A percentile compares a stretch with the other conserved stretches of the same genome.
Evolutionary conservation across 2,113 vertebrate genomes (phyloP).

Genomic region (Climacteris rufus): DNA sequence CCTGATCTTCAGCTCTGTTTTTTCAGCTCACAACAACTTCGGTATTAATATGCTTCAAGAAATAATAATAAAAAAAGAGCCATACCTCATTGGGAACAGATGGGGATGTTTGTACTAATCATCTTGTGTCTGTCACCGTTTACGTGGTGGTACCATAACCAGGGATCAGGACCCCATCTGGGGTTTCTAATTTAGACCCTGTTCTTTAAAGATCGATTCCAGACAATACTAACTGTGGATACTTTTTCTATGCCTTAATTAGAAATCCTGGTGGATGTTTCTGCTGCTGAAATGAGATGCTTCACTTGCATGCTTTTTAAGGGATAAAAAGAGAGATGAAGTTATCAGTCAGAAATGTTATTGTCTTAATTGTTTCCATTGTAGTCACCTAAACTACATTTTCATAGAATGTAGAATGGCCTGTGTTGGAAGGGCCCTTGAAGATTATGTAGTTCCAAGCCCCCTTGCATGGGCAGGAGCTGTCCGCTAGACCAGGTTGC

Average conservation of each 20-base stretch:
- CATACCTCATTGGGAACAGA: conserved; percentile 22
- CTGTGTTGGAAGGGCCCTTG: not conserved
- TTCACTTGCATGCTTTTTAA: not conserved
- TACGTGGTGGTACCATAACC: not conserved
- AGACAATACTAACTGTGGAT: not conserved
- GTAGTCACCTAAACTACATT: not conserved
- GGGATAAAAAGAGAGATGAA: not conserved
- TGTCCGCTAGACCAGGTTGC: not conserved
- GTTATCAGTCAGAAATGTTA: not conserved
- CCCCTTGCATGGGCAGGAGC: not conserved
- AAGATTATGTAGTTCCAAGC: not conserved
- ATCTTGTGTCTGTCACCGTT: conserved; percentile 25
- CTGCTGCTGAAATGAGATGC: not conserved
- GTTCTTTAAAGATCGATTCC: not conserved
- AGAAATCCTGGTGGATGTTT: not conserved
- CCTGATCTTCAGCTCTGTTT: not conserved
- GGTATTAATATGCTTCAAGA: not conserved
- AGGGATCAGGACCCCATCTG: conserved; percentile 46
- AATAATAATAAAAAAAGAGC: not conserved
- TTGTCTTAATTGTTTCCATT: not conserved
- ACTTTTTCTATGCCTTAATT: conserved; percentile 3
- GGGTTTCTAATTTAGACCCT: conserved; percentile 3
- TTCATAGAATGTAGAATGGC: not conserved
- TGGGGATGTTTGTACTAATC: conserved; percentile 34
- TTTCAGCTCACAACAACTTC: not conserved